Conservation (phyloP, 2,797 vertebrate species). For the Hippocampus kuda region DNA sequence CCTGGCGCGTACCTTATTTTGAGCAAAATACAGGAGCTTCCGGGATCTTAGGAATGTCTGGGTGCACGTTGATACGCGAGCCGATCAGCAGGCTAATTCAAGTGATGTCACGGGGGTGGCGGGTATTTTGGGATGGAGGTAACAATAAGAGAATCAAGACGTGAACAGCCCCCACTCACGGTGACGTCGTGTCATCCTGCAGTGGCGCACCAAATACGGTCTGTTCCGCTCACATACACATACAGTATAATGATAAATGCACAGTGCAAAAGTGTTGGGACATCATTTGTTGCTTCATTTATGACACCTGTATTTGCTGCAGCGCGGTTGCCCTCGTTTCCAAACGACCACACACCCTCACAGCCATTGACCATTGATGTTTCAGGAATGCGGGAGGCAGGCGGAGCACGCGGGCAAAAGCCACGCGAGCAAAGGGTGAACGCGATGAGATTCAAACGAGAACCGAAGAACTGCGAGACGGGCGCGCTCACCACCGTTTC, state of each 20-base stretch:
- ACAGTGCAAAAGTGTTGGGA: background rate
- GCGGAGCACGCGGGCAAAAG: too few relatives aligned
- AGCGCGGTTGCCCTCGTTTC: too few relatives aligned
- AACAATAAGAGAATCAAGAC: slow-evolving; percentile 34
- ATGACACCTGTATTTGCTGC: background rate
- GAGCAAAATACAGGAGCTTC: slow-evolving; percentile 21
- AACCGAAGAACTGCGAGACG: too few relatives aligned
- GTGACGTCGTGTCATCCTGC: slow-evolving; percentile 21
- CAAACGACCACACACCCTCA: too few relatives aligned
- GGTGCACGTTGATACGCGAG: slow-evolving; percentile 38
- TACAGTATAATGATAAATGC: slow-evolving; percentile 16
- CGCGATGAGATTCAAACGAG: too few relatives aligned
- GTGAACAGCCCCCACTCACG: slow-evolving; percentile 13
- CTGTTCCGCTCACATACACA: slow-evolving; percentile 27
- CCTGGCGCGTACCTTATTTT: slow-evolving; percentile 23
- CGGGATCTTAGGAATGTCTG: slow-evolving; percentile 55
- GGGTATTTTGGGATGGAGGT: slow-evolving; percentile 20
- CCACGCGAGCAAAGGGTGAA: too few relatives aligned
- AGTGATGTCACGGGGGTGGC: slow-evolving; percentile 14
- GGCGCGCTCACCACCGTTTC: too few relatives aligned
- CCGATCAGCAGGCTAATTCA: slow-evolving; percentile 37
- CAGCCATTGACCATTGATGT: too few relatives aligned
- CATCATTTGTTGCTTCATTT: background rate
- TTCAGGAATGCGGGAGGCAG: too few relatives aligned
- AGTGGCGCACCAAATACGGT: slow-evolving; percentile 45